Base-by-base conservation (phyloP, 2,797 vertebrate genomes). In the Acrocephalus scirpaceus region DNA sequence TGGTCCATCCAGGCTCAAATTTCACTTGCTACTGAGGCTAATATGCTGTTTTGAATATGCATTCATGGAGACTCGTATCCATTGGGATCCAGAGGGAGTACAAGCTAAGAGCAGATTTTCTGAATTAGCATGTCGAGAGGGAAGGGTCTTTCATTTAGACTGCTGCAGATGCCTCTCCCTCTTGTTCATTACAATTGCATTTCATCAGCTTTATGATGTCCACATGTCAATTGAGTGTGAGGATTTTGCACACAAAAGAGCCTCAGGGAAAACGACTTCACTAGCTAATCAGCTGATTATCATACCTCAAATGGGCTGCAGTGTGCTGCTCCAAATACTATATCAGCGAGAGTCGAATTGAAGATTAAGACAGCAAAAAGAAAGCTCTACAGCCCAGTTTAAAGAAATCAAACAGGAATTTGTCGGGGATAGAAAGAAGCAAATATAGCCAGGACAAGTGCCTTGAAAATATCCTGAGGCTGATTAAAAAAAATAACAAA, bases 201-300 rank as follows among this genome's bases (percentile, higher is more conserved):
- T 99, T 99, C 99, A 99, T 99, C 99, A 99, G 99, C 99, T 99
- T 99, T 99, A 99, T 99, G 99, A 99, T 99, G 99, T 99, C 99
- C 99, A 99, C 99, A 99, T 99, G 99, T 99, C 99, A 99, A 99
- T 99, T 99, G 99, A 99, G 98, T 98, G 99, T 98, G 99, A 99
- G 98, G 99, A 99, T 99, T 99, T 99, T 99, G 99, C 99, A 99
- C 99, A 99, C 99, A 99, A 99, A 99, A 98, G 98, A 99, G 98
- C 99, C 99, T 99, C 98, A 98, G 99, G 99, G 99, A 99, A 99
- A 99, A 99, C 98, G 98, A 99, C 99, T 99, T 98, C 98, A 98
- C 98, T 97, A 98, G 99, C 99, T 99, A 99, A 99, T 99, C 99
- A 99, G 99, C 99, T 99, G 99, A 99, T 99, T 99, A 99, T 99